These are phyloP conservation scores for Drosophila melanica DNA, from an alignment of 1,140 invertebrate species.

Conservation along the genomic window DNA sequence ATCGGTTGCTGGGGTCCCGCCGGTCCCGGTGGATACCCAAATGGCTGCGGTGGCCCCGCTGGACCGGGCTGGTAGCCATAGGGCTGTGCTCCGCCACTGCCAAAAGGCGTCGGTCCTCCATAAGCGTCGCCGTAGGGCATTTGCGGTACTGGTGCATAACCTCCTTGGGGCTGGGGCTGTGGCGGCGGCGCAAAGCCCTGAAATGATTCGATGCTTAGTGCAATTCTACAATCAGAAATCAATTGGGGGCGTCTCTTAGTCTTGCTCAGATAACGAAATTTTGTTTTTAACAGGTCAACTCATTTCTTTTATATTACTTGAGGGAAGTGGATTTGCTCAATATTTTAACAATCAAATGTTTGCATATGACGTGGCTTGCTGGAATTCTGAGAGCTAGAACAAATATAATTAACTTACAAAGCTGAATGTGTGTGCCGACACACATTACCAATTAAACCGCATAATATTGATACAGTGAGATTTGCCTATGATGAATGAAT, in stretches of 20 bases:
- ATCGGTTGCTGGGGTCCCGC: constrained; percentile 66
- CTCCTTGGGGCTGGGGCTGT: constrained; percentile 41
- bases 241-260: constrained; percentile 13
- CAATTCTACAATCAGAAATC: not conserved
- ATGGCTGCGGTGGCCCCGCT: constrained; percentile 19
- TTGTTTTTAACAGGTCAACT: not conserved
- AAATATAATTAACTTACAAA: too few species aligned
- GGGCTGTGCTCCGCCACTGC: constrained; percentile 24
- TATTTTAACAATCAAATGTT: too few species aligned
- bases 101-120: constrained; percentile 48
- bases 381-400: too few species aligned
- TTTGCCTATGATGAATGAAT: too few species aligned
- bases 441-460: too few species aligned
- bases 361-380: too few species aligned
- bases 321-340: too few species aligned
- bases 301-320: too few species aligned
- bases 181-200: constrained; percentile 65
- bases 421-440: not conserved
- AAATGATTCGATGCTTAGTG: constrained; percentile 13
- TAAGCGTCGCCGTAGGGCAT: constrained; percentile 69
- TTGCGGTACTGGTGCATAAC: constrained; percentile 76
- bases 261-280: not conserved
- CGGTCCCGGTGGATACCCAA: constrained; percentile 56
- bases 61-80: constrained; percentile 47
- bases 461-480: too few species aligned